These are phyloP conservation scores for Heliconius aoede DNA, from an alignment of 2,888 invertebrate species.

Conservation along the genomic window DNA sequence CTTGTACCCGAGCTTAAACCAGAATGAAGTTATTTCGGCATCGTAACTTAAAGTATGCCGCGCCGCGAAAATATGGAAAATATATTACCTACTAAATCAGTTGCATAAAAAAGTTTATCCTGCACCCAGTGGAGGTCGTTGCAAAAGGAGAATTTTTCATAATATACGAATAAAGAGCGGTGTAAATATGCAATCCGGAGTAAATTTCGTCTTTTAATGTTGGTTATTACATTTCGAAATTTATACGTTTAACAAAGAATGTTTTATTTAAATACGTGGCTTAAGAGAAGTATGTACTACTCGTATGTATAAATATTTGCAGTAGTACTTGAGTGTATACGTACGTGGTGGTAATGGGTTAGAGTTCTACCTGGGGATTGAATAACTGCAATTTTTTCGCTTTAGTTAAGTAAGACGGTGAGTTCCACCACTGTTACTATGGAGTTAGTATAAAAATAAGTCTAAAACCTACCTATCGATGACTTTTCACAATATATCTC, in stretches of 20 bases:
- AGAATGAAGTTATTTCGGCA: slow-evolving; percentile 65
- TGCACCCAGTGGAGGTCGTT: slow-evolving; percentile 53
- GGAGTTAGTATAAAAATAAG: too few relatives aligned
- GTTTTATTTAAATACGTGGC: background rate
- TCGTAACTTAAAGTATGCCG: slow-evolving; percentile 59
- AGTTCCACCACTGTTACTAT: too few relatives aligned
- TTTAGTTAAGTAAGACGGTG: too few relatives aligned
- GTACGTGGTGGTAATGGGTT: too few relatives aligned
- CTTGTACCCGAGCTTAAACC: slow-evolving; percentile 57
- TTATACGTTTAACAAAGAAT: slow-evolving; percentile 3
- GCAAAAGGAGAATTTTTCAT: slow-evolving; percentile 51
- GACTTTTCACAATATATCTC: slow-evolving; percentile 39
- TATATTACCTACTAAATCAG: slow-evolving; percentile 59
- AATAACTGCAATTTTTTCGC: too few relatives aligned
- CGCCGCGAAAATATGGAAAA: slow-evolving; percentile 56
- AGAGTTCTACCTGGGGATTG: too few relatives aligned
- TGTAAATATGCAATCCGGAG: slow-evolving; percentile 48
- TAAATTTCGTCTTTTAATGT: slow-evolving; percentile 41
- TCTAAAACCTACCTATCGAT: too few relatives aligned
- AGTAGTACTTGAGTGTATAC: too few relatives aligned
- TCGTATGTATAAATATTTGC: too few relatives aligned
- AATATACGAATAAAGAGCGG: slow-evolving; percentile 49
- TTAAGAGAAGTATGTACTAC: too few relatives aligned
- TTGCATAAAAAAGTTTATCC: slow-evolving; percentile 53
- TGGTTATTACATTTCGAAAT: slow-evolving; percentile 32